A percentile compares a stretch with the other conserved stretches of the same genome.
Evolutionary conservation across 1,140 invertebrate species (phyloP).

Genomic region (Hirudo medicinalis): DNA sequence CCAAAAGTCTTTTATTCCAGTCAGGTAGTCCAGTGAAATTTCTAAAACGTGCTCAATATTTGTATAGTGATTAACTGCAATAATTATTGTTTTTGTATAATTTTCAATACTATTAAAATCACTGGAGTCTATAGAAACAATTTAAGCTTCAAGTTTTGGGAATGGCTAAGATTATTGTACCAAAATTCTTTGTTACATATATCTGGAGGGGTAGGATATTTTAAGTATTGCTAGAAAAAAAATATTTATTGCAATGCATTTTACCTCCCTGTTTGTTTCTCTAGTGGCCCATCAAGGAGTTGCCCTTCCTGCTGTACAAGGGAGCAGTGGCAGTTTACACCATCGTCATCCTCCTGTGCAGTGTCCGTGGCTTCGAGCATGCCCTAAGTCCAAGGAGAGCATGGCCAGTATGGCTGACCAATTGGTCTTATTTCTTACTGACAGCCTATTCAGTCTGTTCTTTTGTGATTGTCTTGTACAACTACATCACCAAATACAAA

Average conservation of each 20-base stretch:
- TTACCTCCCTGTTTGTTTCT: background rate
- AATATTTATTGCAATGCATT: background rate
- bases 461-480: background rate
- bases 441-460: background rate
- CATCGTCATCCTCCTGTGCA: background rate
- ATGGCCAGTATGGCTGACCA: constrained; percentile 1
- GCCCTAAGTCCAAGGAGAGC: background rate
- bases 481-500: background rate
- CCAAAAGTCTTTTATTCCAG: no score
- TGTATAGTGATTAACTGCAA: no score
- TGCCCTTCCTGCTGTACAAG: background rate
- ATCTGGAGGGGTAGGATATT: background rate
- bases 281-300: background rate
- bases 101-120: background rate
- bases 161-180: background rate
- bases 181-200: background rate
- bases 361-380: background rate
- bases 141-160: background rate
- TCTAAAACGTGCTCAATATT: no score
- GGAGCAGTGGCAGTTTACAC: background rate
- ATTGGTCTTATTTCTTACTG: constrained; percentile 3
- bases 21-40: no score
- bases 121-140: background rate
- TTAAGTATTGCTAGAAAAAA: background rate
- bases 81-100: no score